Base-by-base conservation (phyloP, 1,140 invertebrate species). In the Globodera rostochiensis region DNA sequence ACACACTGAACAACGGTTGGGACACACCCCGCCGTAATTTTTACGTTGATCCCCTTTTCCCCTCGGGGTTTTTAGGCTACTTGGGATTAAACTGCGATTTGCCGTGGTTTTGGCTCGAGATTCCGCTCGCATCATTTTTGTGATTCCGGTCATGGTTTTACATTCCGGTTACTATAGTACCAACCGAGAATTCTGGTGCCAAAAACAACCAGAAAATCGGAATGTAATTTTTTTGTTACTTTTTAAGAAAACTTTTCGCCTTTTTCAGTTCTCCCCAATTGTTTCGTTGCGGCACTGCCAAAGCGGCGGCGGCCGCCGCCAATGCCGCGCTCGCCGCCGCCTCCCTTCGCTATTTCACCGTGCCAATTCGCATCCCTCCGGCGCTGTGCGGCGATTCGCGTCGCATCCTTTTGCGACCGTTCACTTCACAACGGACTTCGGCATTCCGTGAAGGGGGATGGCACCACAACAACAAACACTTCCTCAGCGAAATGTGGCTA, bases 401-500 rank as follows among this genome's bases (percentile, higher is more conserved):
- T 45, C 69, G 69, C 57, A 60, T 6, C 57, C 57, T 60, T 19
- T 19, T 60, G 13, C 6, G 57, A 5, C 4, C 69, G 1, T 71
- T 71, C 46, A 45, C 69, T 71, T 71, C n/a, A 8, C 69, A 71
- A 47, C 25, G 69, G 46, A 21, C 69, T 11, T 36, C 69, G 8
- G 69, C 25, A 19, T 71, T 71, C 19, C 25, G 13, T 1, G 25
- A 36, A 36, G 25, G 25, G 25, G 25, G 0, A 2, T 36, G 15
- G 21, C 25, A 15, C 7, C 6, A 8, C 25, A 21, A 71, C n/a
- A 47, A 19, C 25, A 71, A 47, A 19, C 25, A 25, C 4, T 71
- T 71, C 25, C n/a, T 71, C 69, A 71, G 69, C 69, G 69, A 71
- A 47, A 71, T 71, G 69, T 71, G 69, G 69, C 69, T 71, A 6